These are phyloP conservation scores for Idris sp. DNA, from an alignment of 1,140 invertebrate genomes.

Conservation along the genomic window DNA sequence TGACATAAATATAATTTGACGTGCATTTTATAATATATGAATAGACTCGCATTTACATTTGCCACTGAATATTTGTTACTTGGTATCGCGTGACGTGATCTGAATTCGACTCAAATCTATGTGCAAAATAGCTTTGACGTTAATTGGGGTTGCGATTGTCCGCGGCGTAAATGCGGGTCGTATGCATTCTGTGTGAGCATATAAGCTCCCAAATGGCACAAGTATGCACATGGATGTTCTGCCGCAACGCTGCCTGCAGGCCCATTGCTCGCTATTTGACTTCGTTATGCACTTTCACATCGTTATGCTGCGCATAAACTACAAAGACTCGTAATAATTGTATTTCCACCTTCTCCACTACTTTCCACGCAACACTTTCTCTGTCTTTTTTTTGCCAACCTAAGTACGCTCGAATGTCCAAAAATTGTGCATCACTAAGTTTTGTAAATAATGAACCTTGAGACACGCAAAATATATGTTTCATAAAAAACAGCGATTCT, in stretches of 20 bases:
- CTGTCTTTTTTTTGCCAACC: too few relatives aligned
- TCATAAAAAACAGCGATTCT: too few relatives aligned
- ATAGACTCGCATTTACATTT: constrained; percentile 1
- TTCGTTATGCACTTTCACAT: constrained; percentile 51
- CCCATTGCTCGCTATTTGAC: constrained; percentile 41
- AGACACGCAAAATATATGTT: too few relatives aligned
- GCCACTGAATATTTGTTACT: constrained; percentile 28
- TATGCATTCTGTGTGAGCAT: constrained; percentile 19
- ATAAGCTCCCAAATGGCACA: constrained; percentile 28
- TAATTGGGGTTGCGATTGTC: constrained; percentile 47
- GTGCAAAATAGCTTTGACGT: constrained; percentile 51
- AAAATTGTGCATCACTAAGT: too few relatives aligned
- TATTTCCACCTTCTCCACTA: too few relatives aligned
- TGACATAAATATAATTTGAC: constrained; percentile 8
- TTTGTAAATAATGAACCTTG: too few relatives aligned
- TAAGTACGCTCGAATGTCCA: too few relatives aligned
- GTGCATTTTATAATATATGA: not conserved
- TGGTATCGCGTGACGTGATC: constrained; percentile 3
- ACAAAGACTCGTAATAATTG: constrained; percentile 28
- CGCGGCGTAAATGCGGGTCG: constrained; percentile 27
- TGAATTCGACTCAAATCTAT: constrained; percentile 34
- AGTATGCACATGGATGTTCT: constrained; percentile 19
- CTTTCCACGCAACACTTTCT: too few relatives aligned
- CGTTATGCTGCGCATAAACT: too few relatives aligned
- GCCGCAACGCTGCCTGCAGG: constrained; percentile 25